Evolutionary conservation across 2,888 invertebrate genomes (phyloP).

Genomic region (Heliconius aoede): DNA sequence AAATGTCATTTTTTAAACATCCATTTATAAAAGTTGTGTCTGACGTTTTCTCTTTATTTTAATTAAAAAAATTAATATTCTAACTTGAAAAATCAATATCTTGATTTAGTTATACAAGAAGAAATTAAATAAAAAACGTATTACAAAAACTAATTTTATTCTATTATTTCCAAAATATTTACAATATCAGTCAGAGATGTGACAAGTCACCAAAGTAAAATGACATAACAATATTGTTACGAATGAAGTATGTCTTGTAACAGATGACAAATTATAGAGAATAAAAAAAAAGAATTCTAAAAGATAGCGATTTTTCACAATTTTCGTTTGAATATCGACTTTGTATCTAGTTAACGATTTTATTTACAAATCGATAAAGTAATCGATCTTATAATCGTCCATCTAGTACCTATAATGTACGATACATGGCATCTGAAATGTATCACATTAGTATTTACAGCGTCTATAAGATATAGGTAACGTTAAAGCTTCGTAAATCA

Average conservation of each 20-base stretch:
- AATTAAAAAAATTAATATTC: background rate
- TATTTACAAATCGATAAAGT: constrained; percentile 4
- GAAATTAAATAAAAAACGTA: constrained; percentile 32
- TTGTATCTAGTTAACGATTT: constrained; percentile 3
- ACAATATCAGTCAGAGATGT: constrained; percentile 79
- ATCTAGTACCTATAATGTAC: constrained; percentile 44
- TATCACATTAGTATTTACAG: constrained; percentile 75
- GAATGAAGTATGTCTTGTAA: constrained; percentile 48
- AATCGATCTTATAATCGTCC: constrained; percentile 15
- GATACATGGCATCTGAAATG: constrained; percentile 73
- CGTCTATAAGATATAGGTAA: constrained; percentile 61
- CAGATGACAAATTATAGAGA: constrained; percentile 46
- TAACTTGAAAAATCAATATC: background rate
- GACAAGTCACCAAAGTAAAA: constrained; percentile 49
- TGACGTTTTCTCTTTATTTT: background rate
- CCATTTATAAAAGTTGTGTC: background rate
- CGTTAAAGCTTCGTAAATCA: constrained; percentile 71
- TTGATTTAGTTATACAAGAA: constrained; percentile 39
- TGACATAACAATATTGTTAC: constrained; percentile 38
- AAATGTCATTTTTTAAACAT: background rate
- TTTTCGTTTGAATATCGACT: constrained; percentile 32
- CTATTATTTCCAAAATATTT: too few relatives aligned
- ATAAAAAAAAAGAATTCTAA: background rate
- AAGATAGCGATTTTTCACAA: background rate
- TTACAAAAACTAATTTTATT: constrained; percentile 74